These are phyloP conservation scores for Paradisaea rubra DNA, from an alignment of 2,113 vertebrate genomes.

Conservation along the genomic window DNA sequence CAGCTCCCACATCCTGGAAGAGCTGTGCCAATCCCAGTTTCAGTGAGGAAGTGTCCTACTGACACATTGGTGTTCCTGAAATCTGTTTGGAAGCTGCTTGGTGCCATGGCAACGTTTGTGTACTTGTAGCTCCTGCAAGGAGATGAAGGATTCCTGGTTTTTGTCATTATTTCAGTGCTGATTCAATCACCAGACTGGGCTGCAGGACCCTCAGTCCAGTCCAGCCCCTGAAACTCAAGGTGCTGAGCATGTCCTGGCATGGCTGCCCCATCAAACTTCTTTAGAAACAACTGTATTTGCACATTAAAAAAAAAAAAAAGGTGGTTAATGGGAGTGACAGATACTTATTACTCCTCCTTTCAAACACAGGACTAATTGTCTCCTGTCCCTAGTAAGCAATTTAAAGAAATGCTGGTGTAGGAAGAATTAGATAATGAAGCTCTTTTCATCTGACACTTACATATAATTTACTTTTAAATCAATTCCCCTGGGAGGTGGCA, in stretches of 20 bases:
- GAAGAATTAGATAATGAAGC: constrained; percentile 66
- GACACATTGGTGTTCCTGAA: neutral
- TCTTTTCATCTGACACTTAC: constrained; percentile 57
- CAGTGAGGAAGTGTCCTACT: neutral
- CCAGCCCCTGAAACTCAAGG: neutral
- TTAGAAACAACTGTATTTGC: neutral
- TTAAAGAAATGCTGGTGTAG: constrained; percentile 62
- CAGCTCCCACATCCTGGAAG: neutral
- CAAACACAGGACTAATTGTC: constrained; percentile 55
- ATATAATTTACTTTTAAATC: constrained; percentile 65
- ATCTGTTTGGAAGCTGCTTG: neutral
- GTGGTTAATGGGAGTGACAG: constrained; percentile 31
- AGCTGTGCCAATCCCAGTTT: neutral
- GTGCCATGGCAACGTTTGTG: neutral
- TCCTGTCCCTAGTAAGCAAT: constrained; percentile 58
- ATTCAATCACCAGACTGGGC: neutral
- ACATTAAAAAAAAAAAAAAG: neutral
- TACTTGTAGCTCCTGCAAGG: neutral
- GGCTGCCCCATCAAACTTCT: neutral
- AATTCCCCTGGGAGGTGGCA: constrained; percentile 45
- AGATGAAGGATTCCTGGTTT: neutral
- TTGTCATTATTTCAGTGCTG: neutral
- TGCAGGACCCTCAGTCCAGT: neutral
- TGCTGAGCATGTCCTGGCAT: neutral
- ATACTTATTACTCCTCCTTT: constrained; percentile 36